Evolutionary conservation across 2,113 vertebrate species (phyloP).

Genomic region (Sinocyclocheilus maitianheensis): DNA sequence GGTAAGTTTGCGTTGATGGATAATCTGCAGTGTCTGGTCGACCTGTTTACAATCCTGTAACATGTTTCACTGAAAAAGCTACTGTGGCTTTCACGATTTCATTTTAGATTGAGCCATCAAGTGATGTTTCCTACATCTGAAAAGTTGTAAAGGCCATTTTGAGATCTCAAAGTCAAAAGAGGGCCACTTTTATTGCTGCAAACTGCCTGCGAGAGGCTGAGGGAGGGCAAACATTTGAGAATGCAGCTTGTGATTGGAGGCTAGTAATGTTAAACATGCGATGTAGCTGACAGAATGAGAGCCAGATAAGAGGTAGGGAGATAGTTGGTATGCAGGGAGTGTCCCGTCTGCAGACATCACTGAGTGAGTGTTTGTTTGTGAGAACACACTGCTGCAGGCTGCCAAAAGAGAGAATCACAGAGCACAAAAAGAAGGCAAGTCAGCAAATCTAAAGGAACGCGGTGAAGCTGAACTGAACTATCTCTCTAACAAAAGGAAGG

Average conservation of each 20-base stretch:
- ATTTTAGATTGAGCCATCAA: conserved; percentile 29
- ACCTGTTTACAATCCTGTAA: background rate
- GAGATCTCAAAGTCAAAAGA: conserved; percentile 9
- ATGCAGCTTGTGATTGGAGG: conserved; percentile 22
- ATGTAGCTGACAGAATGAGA: conserved; percentile 34
- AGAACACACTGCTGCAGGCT: conserved; percentile 22
- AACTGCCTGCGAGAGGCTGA: background rate
- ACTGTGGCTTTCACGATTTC: background rate
- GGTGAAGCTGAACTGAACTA: background rate
- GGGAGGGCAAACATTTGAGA: background rate
- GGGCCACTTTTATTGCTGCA: conserved; percentile 1
- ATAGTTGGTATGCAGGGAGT: conserved; percentile 49
- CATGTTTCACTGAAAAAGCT: background rate
- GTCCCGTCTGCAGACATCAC: conserved; percentile 49
- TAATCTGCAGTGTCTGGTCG: background rate
- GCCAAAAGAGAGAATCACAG: conserved; percentile 30
- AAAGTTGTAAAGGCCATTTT: conserved; percentile 34
- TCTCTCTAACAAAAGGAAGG: background rate
- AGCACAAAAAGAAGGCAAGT: conserved; percentile 10
- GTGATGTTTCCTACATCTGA: conserved; percentile 32
- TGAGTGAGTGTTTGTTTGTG: conserved; percentile 42
- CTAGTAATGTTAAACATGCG: conserved; percentile 29
- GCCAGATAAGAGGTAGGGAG: conserved; percentile 5
- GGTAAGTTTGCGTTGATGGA: conserved; percentile 73
- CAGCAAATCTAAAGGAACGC: conserved; percentile 30